Base-by-base conservation (phyloP, 2,113 vertebrate species). In the Corythornis madagascariensis region DNA sequence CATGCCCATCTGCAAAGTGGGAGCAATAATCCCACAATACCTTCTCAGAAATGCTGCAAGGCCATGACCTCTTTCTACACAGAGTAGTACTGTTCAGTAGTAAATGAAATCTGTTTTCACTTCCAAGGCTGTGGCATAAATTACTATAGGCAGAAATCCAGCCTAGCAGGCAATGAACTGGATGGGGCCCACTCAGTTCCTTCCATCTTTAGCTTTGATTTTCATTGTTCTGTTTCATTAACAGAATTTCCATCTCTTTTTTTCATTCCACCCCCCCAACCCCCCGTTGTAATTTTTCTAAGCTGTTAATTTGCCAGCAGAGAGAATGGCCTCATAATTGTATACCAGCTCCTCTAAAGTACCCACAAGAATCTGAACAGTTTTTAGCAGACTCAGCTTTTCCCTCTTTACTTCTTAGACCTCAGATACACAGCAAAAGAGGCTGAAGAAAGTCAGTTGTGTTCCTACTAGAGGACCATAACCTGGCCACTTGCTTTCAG, bases 201-300 rank as follows among this genome's bases (percentile, higher is more conserved):
- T 96, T 93, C 94, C 95, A 96, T 93, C 94, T 94, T 93, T 88
- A 96, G 89, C 92, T 96, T 95, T 92, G 89, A 93, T 95, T 96
- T 94, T 93, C 94, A 97, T 96, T 95, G 87, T 95, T 93, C 85
- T 93, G 35, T 95, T 97, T 96, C 97, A 96, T 95, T 94, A 96
- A 83, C 92, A 92, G 85, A 92, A 90, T 87, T 97, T 93, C 74
- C 81, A 81, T 86, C 78, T 74, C 69, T 86, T 84, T 78, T 35
- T 64, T 79, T 76, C 61, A 89, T 82, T 71, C 14, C 31, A 28
- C 40, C 13, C 7, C 28, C 33, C 11, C 13, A 3, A 13, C 48
- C 13, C 43, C 63, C 16, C 0, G 1, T 84, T 87, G 88, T 63
- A 93, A 89, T 89, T 90, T 97, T 96, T 90, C 92, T 91, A 90